Conservation (phyloP, 2,797 vertebrate genomes). For the Notolabrus celidotus region DNA sequence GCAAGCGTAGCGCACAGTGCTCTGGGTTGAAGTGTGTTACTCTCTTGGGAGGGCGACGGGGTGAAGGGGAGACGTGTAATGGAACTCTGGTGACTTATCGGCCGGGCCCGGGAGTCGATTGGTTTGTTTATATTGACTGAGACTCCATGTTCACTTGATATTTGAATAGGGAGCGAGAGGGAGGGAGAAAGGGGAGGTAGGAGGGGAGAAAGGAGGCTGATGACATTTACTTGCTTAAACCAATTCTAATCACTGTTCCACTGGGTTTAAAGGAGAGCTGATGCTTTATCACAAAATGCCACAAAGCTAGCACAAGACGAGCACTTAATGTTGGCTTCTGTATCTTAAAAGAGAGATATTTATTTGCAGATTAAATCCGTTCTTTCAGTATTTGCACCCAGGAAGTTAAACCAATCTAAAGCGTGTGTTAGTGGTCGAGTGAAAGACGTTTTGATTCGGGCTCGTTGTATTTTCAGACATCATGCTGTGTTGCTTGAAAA, state of each 20-base stretch:
- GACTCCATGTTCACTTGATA: conserved; percentile 68
- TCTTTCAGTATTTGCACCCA: conserved; percentile 20
- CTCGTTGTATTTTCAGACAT: too few species aligned
- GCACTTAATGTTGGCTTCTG: neutral
- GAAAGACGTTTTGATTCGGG: neutral
- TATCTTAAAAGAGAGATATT: conserved; percentile 17
- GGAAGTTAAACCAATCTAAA: conserved; percentile 11
- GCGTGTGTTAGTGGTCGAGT: conserved; percentile 6
- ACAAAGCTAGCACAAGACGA: conserved; percentile 42
- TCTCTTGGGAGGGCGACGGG: conserved; percentile 52
- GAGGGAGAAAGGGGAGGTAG: neutral
- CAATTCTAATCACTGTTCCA: conserved; percentile 49
- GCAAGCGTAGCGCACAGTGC: conserved; percentile 39
- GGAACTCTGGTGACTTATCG: conserved; percentile 75
- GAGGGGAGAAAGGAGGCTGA: conserved; percentile 14
- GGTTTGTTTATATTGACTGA: conserved; percentile 80
- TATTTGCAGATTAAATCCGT: conserved; percentile 34
- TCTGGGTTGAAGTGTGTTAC: conserved; percentile 58
- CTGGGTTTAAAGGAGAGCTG: conserved; percentile 49
- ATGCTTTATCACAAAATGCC: conserved; percentile 37
- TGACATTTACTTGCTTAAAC: conserved; percentile 48
- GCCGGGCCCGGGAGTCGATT: conserved; percentile 59
- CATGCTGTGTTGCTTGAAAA: too few species aligned
- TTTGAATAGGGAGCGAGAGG: conserved; percentile 58
- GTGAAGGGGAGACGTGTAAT: conserved; percentile 70